Conservation (phyloP, 2,888 invertebrate genomes). For the Peribatodes rhomboidaria region DNA sequence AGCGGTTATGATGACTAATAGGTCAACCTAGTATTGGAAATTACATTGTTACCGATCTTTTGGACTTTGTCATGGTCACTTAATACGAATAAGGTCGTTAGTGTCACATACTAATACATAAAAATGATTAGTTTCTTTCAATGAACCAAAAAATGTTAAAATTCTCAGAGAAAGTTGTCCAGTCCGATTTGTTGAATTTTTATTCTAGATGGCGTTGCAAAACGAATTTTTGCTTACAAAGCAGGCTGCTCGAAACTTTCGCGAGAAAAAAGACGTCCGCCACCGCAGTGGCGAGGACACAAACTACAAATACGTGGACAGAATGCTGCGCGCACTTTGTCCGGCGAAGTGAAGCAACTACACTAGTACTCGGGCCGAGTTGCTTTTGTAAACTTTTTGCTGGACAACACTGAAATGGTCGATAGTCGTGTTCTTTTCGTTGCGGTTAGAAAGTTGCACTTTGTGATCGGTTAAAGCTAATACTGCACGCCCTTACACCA, state of each 20-base stretch:
- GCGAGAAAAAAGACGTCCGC: slow-evolving; percentile 25
- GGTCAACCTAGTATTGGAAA: too few relatives aligned
- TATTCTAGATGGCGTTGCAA: slow-evolving; percentile 2
- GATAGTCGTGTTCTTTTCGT: slow-evolving; percentile 14
- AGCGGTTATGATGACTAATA: too few relatives aligned
- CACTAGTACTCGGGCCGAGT: slow-evolving; percentile 5
- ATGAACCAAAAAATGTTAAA: too few relatives aligned
- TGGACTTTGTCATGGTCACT: too few relatives aligned
- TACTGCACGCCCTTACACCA: too few relatives aligned
- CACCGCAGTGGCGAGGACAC: slow-evolving; percentile 20
- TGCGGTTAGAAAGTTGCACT: not conserved
- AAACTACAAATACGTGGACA: slow-evolving; percentile 33
- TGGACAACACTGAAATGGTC: slow-evolving; percentile 19
- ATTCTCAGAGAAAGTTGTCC: too few relatives aligned
- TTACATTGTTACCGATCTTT: too few relatives aligned
- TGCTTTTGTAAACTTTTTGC: slow-evolving; percentile 30
- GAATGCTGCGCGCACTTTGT: slow-evolving; percentile 29
- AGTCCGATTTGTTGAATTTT: slow-evolving; percentile 2
- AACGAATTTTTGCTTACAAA: slow-evolving; percentile 19
- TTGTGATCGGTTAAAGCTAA: not conserved
- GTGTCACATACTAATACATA: too few relatives aligned
- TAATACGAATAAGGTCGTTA: too few relatives aligned
- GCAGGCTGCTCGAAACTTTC: slow-evolving; percentile 27
- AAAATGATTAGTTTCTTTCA: too few relatives aligned
- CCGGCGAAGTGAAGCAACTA: slow-evolving; percentile 15